A percentile compares a stretch with the other conserved stretches of the same genome.
Conservation (phyloP, 2,888 invertebrate genomes). For the Subacronicta megacephala region DNA sequence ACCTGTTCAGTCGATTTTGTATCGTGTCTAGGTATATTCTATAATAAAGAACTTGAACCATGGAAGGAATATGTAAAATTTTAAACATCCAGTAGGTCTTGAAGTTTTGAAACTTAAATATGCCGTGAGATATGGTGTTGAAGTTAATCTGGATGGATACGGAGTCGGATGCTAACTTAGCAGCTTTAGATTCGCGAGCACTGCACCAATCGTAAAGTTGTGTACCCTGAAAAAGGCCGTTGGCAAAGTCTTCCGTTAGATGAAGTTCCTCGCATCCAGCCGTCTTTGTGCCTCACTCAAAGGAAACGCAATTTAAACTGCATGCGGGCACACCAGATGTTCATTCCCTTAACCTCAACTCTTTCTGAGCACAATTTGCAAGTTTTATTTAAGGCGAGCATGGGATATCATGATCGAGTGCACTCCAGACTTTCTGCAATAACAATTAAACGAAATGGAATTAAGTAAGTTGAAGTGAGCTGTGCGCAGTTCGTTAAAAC, state of each 20-base stretch:
- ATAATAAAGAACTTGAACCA: too few species aligned
- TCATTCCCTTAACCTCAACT: conserved; percentile 70
- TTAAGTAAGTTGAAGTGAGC: conserved; percentile 65
- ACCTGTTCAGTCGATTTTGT: too few species aligned
- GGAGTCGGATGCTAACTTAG: conserved; percentile 57
- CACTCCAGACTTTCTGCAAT: conserved; percentile 28
- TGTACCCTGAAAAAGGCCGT: conserved; percentile 71
- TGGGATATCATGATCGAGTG: conserved; percentile 26
- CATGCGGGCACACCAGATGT: conserved; percentile 80
- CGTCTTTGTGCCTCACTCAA: conserved; percentile 78
- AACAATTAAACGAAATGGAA: conserved; percentile 70
- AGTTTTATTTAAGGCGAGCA: conserved; percentile 60
- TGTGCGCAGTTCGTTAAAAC: conserved; percentile 74
- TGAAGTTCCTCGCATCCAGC: conserved; percentile 73
- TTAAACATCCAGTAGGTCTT: conserved; percentile 17
- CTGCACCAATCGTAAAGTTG: conserved; percentile 66
- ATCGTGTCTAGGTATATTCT: too few species aligned
- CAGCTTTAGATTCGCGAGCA: conserved; percentile 66
- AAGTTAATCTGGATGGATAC: conserved; percentile 45
- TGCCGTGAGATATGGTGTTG: conserved; percentile 50
- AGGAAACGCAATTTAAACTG: conserved; percentile 84
- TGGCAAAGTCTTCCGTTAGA: conserved; percentile 66
- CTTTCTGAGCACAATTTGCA: conserved; percentile 63
- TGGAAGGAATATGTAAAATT: background rate
- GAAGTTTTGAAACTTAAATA: conserved; percentile 41